These are phyloP conservation scores for Monochamus saltuarius DNA, from an alignment of 1,140 invertebrate genomes.

Conservation along the genomic window DNA sequence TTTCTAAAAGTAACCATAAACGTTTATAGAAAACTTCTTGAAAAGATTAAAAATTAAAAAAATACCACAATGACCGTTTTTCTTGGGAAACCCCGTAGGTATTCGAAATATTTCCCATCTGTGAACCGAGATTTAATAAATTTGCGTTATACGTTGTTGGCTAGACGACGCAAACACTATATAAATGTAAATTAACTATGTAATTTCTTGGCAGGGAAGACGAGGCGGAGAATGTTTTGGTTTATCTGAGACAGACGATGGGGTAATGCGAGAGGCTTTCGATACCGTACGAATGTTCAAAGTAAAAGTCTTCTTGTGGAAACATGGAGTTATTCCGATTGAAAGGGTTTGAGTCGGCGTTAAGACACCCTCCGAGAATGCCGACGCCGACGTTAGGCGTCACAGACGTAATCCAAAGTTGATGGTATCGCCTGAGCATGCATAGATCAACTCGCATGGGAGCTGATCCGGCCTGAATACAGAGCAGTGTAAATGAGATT, in stretches of 20 bases:
- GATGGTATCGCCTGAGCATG: constrained; percentile 32
- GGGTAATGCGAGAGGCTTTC: constrained; percentile 3
- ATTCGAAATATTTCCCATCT: background rate
- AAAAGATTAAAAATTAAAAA: no score
- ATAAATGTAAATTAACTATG: background rate
- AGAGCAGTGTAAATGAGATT: constrained; percentile 35
- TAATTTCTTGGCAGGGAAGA: background rate
- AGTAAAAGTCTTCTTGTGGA: constrained; percentile 25
- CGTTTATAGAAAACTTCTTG: no score
- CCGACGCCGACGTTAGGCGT: constrained; percentile 20
- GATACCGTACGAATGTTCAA: constrained; percentile 18
- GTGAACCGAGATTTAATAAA: background rate
- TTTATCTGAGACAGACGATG: background rate
- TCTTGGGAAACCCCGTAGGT: no score
- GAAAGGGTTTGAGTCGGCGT: constrained; percentile 24
- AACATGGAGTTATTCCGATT: constrained; percentile 31
- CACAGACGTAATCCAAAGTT: constrained; percentile 30
- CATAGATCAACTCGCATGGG: constrained; percentile 34
- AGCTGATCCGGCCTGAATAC: constrained; percentile 27
- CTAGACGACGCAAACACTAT: background rate
- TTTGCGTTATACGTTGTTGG: background rate
- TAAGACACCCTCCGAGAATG: constrained; percentile 10
- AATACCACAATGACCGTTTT: no score
- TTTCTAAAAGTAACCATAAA: no score
- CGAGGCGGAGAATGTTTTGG: background rate